Conservation (phyloP, 2,888 invertebrate genomes). For the Diplazon laetatorius region DNA sequence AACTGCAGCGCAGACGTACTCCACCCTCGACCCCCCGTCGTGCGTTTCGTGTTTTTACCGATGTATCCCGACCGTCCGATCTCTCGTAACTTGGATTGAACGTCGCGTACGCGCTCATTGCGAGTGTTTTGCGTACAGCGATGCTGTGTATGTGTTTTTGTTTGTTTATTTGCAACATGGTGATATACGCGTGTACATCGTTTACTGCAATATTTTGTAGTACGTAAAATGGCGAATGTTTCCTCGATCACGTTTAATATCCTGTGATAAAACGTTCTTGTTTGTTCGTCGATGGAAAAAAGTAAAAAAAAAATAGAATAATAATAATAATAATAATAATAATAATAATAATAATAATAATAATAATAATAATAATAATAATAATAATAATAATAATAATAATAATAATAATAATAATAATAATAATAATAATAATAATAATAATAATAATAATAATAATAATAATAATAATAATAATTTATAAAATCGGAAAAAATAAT, state of each 20-base stretch:
- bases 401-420: too few species aligned
- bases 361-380: too few species aligned
- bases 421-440: too few species aligned
- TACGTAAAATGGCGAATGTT: background rate
- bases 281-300: background rate
- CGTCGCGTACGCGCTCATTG: slow-evolving; percentile 42
- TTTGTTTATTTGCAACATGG: slow-evolving; percentile 8
- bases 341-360: too few species aligned
- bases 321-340: too few species aligned
- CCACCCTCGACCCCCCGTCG: background rate
- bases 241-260: slow-evolving; percentile 5
- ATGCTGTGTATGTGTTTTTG: slow-evolving; percentile 28
- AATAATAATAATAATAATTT: too few species aligned
- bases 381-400: too few species aligned
- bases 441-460: too few species aligned
- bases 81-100: slow-evolving; percentile 54
- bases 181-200: slow-evolving; percentile 15
- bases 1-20: background rate
- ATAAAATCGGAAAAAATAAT: too few species aligned
- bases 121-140: slow-evolving; percentile 12
- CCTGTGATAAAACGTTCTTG: background rate
- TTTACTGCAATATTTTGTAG: background rate
- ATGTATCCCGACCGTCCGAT: slow-evolving; percentile 36
- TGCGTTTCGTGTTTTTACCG: slow-evolving; percentile 55
- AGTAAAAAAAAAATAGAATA: too few species aligned